A percentile compares a stretch with the other conserved stretches of the same genome.
These are phyloP conservation scores for Myiopsitta monachus DNA, from an alignment of 2,113 vertebrate genomes.

Conservation along the genomic window DNA sequence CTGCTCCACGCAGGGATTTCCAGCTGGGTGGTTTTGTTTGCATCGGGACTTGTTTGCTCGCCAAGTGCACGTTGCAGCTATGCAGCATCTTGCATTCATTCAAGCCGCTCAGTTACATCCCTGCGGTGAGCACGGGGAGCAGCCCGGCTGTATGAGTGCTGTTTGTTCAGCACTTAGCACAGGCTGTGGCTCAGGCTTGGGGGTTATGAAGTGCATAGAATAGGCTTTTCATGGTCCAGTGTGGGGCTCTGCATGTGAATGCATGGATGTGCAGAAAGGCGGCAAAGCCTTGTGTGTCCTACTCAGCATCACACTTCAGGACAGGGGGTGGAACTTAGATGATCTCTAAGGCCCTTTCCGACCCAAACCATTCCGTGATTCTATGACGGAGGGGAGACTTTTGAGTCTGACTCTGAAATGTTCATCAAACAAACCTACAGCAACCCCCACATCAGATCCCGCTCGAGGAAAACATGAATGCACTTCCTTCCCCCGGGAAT, in stretches of 20 bases:
- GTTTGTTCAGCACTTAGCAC: neutral
- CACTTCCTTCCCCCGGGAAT: neutral
- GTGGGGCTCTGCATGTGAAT: neutral
- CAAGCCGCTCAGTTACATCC: neutral
- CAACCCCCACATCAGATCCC: neutral
- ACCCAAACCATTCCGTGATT: neutral
- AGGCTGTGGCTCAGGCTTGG: neutral
- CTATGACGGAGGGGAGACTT: neutral
- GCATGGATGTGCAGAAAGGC: neutral
- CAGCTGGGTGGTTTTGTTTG: neutral
- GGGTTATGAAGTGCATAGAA: neutral
- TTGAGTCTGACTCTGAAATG: neutral
- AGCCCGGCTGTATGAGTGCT: neutral
- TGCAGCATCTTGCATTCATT: neutral
- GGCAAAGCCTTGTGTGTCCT: neutral
- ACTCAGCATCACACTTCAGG: neutral
- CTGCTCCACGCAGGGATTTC: neutral
- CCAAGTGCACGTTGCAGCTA: neutral
- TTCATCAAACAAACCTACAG: neutral
- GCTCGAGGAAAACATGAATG: neutral
- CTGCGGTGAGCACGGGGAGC: neutral
- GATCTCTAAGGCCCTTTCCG: neutral
- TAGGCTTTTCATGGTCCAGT: accelerated
- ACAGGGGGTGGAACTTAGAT: neutral
- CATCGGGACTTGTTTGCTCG: neutral